Evolutionary conservation across 2,888 invertebrate genomes (phyloP).

Genomic region (Acholoe squamosa): DNA sequence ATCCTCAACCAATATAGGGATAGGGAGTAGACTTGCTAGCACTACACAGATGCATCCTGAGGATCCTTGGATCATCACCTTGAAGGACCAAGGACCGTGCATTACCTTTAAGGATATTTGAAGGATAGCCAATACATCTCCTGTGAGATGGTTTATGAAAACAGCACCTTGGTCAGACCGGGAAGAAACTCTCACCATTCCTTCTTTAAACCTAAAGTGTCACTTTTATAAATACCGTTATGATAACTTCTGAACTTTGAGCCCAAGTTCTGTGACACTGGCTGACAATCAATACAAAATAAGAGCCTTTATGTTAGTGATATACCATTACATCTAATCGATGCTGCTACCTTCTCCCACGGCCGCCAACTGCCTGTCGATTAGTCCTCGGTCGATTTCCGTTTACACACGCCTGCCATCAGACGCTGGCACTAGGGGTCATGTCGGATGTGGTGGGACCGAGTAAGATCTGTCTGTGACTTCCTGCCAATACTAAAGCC

Average conservation of each 20-base stretch:
- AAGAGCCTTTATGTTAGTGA: background rate
- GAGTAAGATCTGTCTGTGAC: too few species aligned
- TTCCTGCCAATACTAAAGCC: too few species aligned
- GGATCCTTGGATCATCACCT: too few species aligned
- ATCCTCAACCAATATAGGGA: too few species aligned
- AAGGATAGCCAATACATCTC: too few species aligned
- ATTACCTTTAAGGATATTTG: too few species aligned
- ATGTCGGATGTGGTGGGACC: background rate
- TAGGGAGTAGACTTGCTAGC: too few species aligned
- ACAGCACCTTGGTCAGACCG: too few species aligned
- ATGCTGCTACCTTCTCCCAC: constrained; percentile 4
- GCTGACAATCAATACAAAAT: background rate
- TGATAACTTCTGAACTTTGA: background rate
- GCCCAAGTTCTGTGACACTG: background rate
- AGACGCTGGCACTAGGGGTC: background rate
- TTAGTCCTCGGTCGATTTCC: constrained; percentile 11
- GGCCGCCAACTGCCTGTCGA: background rate
- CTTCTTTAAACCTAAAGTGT: background rate
- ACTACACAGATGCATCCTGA: too few species aligned
- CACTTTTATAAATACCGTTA: background rate
- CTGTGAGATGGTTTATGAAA: too few species aligned
- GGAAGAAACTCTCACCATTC: too few species aligned
- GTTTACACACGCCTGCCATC: background rate
- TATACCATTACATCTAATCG: background rate
- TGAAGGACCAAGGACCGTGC: too few species aligned